A percentile compares a stretch with the other conserved stretches of the same genome.
phyloP scores from a whole-genome alignment of 1,140 invertebrate genomes.

The Thrips palmi region DNA sequence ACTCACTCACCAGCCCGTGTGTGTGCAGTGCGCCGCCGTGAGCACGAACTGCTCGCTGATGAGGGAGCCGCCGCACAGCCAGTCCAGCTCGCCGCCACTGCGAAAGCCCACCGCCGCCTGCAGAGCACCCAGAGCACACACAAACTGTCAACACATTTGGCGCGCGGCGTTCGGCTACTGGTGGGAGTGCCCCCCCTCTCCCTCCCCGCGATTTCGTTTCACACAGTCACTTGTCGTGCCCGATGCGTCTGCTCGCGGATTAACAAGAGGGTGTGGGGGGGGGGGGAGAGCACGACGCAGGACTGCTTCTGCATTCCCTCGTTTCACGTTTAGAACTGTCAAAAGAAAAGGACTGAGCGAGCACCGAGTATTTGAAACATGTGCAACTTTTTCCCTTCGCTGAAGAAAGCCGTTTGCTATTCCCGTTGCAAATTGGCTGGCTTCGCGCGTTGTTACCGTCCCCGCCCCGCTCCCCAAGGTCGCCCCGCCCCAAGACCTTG shows the following conservation, averaged over 20 bases:
- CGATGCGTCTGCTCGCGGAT: neutral
- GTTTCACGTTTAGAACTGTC: no score
- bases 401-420: no score
- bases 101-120: slow-evolving; percentile 15
- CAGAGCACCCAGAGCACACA: neutral
- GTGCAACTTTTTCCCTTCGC: no score
- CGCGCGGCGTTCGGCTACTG: neutral
- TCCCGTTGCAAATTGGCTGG: no score
- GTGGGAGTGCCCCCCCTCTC: neutral
- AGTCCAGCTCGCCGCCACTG: slow-evolving; percentile 17
- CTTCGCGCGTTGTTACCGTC: no score
- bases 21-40: slow-evolving; percentile 30
- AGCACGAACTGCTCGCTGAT: slow-evolving; percentile 31
- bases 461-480: no score
- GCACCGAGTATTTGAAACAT: neutral
- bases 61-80: slow-evolving; percentile 32
- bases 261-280: no score
- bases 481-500: no score
- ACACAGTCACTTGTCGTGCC: neutral
- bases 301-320: no score
- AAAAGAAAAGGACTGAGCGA: neutral
- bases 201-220: neutral
- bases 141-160: neutral
- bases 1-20: slow-evolving; percentile 14
- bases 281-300: no score